These are phyloP conservation scores for Argyrosomus japonicus DNA, from an alignment of 2,113 vertebrate genomes.

Conservation along the genomic window DNA sequence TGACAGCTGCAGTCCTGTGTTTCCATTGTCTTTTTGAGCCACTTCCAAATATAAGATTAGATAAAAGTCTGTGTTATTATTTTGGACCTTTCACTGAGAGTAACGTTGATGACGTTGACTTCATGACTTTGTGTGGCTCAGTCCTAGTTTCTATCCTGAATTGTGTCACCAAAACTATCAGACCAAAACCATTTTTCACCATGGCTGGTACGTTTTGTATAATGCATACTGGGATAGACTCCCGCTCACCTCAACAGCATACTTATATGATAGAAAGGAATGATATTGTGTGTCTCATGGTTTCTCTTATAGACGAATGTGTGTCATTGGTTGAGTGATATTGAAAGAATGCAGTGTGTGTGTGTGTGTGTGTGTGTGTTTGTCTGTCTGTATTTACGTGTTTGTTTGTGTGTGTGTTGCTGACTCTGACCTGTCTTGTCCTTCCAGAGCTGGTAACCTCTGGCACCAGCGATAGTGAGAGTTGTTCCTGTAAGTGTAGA, in stretches of 20 bases:
- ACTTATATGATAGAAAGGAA: background rate
- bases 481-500: constrained; percentile 97
- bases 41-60: too few species aligned
- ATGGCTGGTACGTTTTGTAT: background rate
- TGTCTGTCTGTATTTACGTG: constrained; percentile 45
- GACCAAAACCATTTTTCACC: background rate
- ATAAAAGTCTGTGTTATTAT: too few species aligned
- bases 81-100: too few species aligned
- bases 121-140: too few species aligned
- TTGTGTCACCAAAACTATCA: too few species aligned
- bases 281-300: background rate
- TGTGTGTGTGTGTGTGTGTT: constrained; percentile 65
- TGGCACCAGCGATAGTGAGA: constrained; percentile 99
- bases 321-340: constrained; percentile 12
- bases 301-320: constrained; percentile 13
- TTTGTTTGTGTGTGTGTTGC: constrained; percentile 77
- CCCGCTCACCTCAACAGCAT: background rate
- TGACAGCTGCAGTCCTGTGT: background rate
- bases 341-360: constrained; percentile 3
- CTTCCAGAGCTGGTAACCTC: constrained; percentile 98
- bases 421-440: constrained; percentile 89
- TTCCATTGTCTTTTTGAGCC: too few species aligned
- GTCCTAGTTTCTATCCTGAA: too few species aligned
- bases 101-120: too few species aligned
- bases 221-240: background rate